These are phyloP conservation scores for Harpalus rufipes DNA, from an alignment of 2,888 invertebrate genomes.

Conservation along the genomic window DNA sequence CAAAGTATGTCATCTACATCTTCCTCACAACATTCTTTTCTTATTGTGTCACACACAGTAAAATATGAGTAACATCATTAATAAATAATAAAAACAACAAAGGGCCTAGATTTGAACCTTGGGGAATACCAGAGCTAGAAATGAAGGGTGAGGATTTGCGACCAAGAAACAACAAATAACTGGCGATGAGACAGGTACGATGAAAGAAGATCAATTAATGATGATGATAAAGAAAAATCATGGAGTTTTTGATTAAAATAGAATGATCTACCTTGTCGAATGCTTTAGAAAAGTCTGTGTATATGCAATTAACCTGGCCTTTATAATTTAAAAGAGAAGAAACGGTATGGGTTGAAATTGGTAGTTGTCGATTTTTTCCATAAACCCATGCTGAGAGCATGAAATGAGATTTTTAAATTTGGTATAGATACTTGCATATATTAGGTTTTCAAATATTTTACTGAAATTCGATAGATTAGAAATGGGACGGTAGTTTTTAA, in stretches of 20 bases:
- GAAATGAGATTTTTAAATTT: conserved; percentile 55
- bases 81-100: conserved; percentile 26
- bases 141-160: neutral
- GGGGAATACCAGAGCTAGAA: conserved; percentile 7
- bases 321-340: neutral
- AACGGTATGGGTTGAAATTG: neutral
- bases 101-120: neutral
- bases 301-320: conserved; percentile 8
- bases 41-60: no score
- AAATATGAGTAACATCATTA: conserved; percentile 11
- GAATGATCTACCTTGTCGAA: conserved; percentile 15
- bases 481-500: conserved; percentile 67
- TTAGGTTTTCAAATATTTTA: conserved; percentile 67
- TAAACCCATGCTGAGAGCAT: conserved; percentile 7
- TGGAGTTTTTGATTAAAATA: conserved; percentile 24
- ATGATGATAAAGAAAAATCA: neutral
- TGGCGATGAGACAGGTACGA: conserved; percentile 20
- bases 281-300: conserved; percentile 12
- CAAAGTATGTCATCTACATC: no score
- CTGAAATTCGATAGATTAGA: conserved; percentile 58
- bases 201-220: conserved; percentile 15
- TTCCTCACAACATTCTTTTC: no score
- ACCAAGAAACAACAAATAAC: conserved; percentile 13
- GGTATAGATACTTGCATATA: conserved; percentile 35
- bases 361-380: conserved; percentile 6